Conservation (phyloP, 2,797 vertebrate species). For the Morus bassanus region DNA sequence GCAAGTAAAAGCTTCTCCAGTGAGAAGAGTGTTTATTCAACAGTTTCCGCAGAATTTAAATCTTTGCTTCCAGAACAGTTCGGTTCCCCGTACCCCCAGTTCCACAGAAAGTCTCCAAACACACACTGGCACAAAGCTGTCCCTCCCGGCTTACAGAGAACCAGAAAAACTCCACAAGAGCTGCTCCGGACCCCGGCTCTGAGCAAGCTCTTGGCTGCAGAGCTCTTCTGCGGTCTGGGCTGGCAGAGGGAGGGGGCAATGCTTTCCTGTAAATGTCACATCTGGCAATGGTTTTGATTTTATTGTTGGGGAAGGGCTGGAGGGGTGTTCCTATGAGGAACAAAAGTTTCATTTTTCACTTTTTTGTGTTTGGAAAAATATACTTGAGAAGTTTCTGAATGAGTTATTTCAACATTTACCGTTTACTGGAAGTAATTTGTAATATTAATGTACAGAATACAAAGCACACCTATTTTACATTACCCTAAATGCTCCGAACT, state of each 20-base stretch:
- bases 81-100: fast-evolving
- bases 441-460: neutral
- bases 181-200: fast-evolving
- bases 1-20: neutral
- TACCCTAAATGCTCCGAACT: neutral
- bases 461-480: neutral
- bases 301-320: neutral
- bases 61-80: neutral
- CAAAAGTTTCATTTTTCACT: neutral
- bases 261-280: neutral
- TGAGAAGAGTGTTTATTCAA: fast-evolving
- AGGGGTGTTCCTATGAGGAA: neutral
- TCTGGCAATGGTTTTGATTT: neutral
- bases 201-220: neutral
- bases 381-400: neutral
- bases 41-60: neutral
- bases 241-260: neutral
- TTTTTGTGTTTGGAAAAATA: neutral
- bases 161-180: neutral
- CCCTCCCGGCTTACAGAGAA: neutral
- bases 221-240: neutral
- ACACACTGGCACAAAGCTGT: neutral
- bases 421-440: neutral
- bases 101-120: neutral
- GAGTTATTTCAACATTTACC: neutral